Conservation (phyloP, 2,797 vertebrate species). For the Moxostoma hubbsi region DNA sequence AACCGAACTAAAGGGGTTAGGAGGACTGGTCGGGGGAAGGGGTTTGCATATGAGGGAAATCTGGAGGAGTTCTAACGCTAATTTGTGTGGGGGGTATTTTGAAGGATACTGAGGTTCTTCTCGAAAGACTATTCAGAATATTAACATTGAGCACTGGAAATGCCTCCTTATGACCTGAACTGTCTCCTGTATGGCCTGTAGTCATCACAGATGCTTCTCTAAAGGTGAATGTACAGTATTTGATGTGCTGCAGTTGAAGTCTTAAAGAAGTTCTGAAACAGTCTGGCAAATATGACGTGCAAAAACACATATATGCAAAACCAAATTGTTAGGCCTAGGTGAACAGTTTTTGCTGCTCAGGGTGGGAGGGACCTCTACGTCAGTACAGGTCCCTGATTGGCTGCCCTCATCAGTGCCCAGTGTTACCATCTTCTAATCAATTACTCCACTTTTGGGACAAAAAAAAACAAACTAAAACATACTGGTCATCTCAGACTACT, state of each 20-base stretch:
- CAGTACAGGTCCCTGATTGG: conserved; percentile 38
- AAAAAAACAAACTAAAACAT: conserved; percentile 2
- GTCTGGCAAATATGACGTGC: conserved; percentile 74
- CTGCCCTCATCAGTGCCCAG: conserved; percentile 48
- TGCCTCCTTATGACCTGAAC: conserved; percentile 56
- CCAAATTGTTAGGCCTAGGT: conserved; percentile 51
- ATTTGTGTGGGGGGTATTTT: not conserved
- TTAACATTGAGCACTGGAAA: conserved; percentile 48
- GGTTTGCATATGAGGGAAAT: not conserved
- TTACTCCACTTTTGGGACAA: not conserved
- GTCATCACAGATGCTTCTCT: conserved; percentile 52
- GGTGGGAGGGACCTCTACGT: conserved; percentile 7
- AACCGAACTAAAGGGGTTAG: conserved; percentile 23
- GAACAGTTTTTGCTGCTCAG: conserved; percentile 10
- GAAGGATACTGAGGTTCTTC: not conserved
- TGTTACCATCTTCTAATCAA: conserved; percentile 14
- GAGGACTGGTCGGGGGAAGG: conserved; percentile 8
- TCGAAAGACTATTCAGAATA: conserved; percentile 5
- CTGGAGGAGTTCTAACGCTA: not conserved
- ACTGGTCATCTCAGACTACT: conserved; percentile 41
- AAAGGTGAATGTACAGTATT: conserved; percentile 61
- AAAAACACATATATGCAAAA: conserved; percentile 81
- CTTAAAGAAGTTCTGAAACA: conserved; percentile 56
- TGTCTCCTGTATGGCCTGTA: conserved; percentile 52
- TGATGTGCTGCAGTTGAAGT: conserved; percentile 48